Evolutionary conservation across 2,797 vertebrate genomes (phyloP).

Genomic region (Malurus leucopterus): DNA sequence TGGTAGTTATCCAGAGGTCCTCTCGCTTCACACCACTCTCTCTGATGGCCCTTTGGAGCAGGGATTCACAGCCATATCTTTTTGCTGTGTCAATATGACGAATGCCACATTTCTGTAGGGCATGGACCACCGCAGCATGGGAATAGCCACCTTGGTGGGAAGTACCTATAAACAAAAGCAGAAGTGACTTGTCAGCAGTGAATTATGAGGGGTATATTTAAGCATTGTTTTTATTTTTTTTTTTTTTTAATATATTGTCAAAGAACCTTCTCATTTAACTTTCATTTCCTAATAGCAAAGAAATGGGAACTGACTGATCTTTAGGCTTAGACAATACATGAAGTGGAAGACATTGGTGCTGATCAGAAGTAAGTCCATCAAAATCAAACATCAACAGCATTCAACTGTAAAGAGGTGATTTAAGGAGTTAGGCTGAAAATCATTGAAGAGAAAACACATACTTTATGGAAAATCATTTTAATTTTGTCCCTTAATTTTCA

Average conservation of each 20-base stretch:
- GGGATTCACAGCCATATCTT: constrained; percentile 74
- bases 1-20: constrained; percentile 81
- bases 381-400: neutral
- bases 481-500: neutral
- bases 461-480: neutral
- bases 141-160: constrained; percentile 78
- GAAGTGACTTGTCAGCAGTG: neutral
- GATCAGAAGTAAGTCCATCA: neutral
- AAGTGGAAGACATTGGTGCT: neutral
- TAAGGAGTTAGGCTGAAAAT: neutral
- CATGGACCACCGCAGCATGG: constrained; percentile 72
- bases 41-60: constrained; percentile 68
- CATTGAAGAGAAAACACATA: neutral
- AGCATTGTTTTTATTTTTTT: neutral
- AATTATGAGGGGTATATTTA: neutral
- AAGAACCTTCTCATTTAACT: neutral
- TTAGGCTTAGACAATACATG: neutral
- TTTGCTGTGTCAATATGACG: constrained; percentile 80
- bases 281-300: neutral
- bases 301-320: neutral
- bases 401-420: neutral
- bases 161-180: constrained; percentile 62
- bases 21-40: constrained; percentile 68
- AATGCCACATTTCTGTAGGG: constrained; percentile 74
- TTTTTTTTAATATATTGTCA: neutral